phyloP scores from a whole-genome alignment of 2,888 invertebrate genomes.

The Andrena bucephala region DNA sequence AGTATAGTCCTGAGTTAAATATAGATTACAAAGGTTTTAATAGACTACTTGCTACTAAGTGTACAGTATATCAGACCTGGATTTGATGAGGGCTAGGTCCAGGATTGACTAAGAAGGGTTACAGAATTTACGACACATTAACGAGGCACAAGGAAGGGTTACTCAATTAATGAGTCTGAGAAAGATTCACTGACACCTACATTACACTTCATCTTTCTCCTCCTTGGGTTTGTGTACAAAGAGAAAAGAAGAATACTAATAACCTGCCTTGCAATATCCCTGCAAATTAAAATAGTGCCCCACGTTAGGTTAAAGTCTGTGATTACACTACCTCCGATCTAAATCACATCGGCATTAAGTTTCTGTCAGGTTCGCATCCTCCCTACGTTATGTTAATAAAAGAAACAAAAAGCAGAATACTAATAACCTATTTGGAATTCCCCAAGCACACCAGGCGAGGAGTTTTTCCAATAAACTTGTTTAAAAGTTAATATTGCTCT shows the following conservation, averaged over 20 bases:
- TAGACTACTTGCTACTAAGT: too few relatives aligned
- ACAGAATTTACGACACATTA: too few relatives aligned
- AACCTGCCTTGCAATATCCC: neutral
- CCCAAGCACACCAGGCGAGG: neutral
- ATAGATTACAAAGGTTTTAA: neutral
- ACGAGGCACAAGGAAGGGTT: too few relatives aligned
- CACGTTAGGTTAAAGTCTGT: too few relatives aligned
- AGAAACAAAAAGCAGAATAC: neutral
- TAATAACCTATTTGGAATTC: constrained; percentile 4
- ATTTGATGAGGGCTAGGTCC: neutral
- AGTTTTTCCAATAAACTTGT: neutral
- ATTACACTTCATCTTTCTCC: too few relatives aligned
- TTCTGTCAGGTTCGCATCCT: too few relatives aligned
- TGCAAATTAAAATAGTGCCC: too few relatives aligned
- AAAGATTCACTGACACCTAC: too few relatives aligned
- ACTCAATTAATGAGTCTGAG: too few relatives aligned
- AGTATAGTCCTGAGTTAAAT: neutral
- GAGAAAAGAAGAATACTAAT: neutral
- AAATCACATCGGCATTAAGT: too few relatives aligned
- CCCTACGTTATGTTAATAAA: neutral
- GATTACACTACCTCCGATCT: too few relatives aligned
- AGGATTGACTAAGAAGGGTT: neutral
- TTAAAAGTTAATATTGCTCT: constrained; percentile 7
- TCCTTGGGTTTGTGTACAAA: neutral
- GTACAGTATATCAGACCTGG: neutral